These are phyloP conservation scores for Drosophila simulans DNA, from an alignment of 1,140 invertebrate genomes.

Conservation along the genomic window DNA sequence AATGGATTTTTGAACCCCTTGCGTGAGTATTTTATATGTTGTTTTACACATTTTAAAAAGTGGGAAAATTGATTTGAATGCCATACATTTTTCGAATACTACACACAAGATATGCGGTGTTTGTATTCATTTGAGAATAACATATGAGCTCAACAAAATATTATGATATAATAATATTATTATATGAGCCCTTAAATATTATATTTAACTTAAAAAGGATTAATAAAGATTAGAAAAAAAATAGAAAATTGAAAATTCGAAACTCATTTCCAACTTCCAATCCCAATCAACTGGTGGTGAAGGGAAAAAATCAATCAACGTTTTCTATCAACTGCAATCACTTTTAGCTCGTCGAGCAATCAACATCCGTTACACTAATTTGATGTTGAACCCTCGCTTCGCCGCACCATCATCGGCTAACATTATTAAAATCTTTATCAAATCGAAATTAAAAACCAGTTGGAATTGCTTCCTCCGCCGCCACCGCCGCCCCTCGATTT, in stretches of 20 bases:
- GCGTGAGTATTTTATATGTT: background rate
- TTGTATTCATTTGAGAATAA: too few relatives aligned
- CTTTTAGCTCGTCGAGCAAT: conserved; percentile 61
- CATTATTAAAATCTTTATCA: conserved; percentile 80
- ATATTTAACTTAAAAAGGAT: background rate
- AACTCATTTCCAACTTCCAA: background rate
- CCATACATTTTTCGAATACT: too few relatives aligned
- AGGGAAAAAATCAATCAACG: conserved; percentile 48
- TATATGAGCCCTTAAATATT: too few relatives aligned
- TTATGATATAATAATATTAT: too few relatives aligned
- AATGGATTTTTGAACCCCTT: background rate
- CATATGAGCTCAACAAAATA: too few relatives aligned
- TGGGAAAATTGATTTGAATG: too few relatives aligned
- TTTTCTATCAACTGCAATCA: conserved; percentile 55
- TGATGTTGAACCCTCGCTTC: conserved; percentile 49
- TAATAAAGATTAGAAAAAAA: background rate
- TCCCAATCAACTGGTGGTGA: background rate
- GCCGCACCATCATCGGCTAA: conserved; percentile 49
- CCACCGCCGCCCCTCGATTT: background rate
- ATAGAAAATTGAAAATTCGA: background rate
- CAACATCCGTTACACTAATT: conserved; percentile 78
- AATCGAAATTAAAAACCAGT: conserved; percentile 80
- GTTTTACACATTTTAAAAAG: too few relatives aligned
- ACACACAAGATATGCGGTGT: too few relatives aligned
- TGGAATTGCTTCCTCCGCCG: conserved; percentile 68